phyloP scores from a whole-genome alignment of 2,113 vertebrate species.

The Colossoma macropomum region DNA sequence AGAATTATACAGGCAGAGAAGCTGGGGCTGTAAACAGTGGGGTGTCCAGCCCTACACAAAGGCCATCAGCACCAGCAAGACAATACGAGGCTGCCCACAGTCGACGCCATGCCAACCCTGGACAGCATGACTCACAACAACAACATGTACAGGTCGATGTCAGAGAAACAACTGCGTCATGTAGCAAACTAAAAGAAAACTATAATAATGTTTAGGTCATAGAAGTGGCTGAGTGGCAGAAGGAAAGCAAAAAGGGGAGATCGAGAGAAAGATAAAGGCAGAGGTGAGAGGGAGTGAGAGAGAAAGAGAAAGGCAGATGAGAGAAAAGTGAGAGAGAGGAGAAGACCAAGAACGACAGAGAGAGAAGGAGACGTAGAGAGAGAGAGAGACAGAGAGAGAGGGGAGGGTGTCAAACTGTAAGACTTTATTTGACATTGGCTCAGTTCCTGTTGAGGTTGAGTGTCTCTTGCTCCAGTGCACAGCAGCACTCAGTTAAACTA shows the following conservation, averaged over 20 bases:
- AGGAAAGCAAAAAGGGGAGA: too few relatives aligned
- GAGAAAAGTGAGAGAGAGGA: conserved; percentile 7
- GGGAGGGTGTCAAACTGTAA: neutral
- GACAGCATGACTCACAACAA: neutral
- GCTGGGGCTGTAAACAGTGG: conserved; percentile 16
- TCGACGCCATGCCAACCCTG: neutral
- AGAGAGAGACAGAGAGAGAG: neutral
- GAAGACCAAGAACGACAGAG: neutral
- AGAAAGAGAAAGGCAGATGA: neutral
- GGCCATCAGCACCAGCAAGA: conserved; percentile 3
- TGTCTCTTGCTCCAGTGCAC: neutral
- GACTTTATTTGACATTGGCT: too few relatives aligned
- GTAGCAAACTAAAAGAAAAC: too few relatives aligned
- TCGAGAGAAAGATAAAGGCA: neutral
- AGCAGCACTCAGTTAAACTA: neutral
- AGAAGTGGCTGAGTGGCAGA: too few relatives aligned
- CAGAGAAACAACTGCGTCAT: neutral
- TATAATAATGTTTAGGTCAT: too few relatives aligned
- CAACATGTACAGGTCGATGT: neutral
- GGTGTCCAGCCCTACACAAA: conserved; percentile 23
- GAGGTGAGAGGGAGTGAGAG: neutral
- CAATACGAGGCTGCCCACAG: conserved; percentile 16
- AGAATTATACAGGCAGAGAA: conserved; percentile 14
- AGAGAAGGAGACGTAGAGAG: conserved; percentile 10
- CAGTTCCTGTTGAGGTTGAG: neutral